Percentiles rank a stretch among this genome's conserved stretches.
phyloP scores from a whole-genome alignment of 2,888 invertebrate genomes.

The Sinelater perroti region DNA sequence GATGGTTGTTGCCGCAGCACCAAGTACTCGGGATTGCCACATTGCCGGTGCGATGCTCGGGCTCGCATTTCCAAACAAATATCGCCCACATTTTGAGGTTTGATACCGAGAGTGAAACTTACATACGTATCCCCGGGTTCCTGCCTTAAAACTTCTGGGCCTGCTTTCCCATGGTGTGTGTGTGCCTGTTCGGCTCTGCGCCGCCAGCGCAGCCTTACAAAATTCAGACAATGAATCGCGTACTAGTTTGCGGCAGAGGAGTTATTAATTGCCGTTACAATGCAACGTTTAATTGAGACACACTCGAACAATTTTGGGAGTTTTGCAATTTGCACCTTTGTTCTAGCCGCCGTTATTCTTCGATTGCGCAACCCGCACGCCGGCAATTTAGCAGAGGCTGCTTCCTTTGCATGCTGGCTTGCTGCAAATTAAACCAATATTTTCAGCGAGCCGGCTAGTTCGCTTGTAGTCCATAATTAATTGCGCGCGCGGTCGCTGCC shows the following conservation, averaged over 20 bases:
- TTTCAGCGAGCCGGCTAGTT: not conserved
- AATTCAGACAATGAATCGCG: conserved; percentile 9
- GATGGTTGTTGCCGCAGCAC: conserved; percentile 10
- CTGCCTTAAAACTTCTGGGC: conserved; percentile 7
- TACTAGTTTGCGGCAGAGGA: conserved; percentile 9
- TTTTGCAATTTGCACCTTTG: conserved; percentile 22
- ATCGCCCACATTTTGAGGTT: conserved; percentile 10
- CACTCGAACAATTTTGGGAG: conserved; percentile 21
- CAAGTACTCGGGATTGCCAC: too few species aligned
- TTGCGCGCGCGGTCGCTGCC: not conserved
- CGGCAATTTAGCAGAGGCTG: too few species aligned
- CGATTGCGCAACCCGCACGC: not conserved
- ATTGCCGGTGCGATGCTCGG: conserved; percentile 2
- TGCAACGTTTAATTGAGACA: conserved; percentile 22
- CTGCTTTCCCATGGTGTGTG: conserved; percentile 8
- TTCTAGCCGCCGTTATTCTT: conserved; percentile 9
- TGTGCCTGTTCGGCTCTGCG: not conserved
- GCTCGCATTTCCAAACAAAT: not conserved
- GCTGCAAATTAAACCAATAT: conserved; percentile 7
- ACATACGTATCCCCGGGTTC: conserved; percentile 22
- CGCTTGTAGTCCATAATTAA: conserved; percentile 7
- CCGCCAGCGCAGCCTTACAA: conserved; percentile 12
- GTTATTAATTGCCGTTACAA: conserved; percentile 16
- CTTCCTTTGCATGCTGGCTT: too few species aligned
- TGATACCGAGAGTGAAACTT: conserved; percentile 23